Base-by-base conservation (phyloP, 2,113 vertebrate genomes). In the Hippocampus zosterae region DNA sequence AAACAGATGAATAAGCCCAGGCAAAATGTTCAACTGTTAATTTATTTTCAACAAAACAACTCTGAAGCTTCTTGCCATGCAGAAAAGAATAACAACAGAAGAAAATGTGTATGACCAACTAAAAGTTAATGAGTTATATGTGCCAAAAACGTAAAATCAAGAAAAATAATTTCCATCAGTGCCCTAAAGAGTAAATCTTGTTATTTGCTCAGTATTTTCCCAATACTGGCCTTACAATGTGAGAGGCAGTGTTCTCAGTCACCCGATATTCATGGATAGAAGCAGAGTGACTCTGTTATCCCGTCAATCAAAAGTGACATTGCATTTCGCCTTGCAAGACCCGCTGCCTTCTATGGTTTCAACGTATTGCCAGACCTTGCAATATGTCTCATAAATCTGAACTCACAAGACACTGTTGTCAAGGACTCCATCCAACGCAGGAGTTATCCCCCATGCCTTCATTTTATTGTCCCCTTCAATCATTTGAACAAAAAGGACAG, bases 381-480 rank as follows among this genome's bases (percentile, higher is more conserved):
- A 8, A 33, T 15, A 52, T 41, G 3, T 13, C 46, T 64, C 59
- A 53, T 70, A 50, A 70, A 68, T 57, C 41, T 64, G 10, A 62
- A 21, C 67, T 68, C 65, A 50, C 27, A 63, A 41, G 37, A 12
- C 18, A 40, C n/a, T 57, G 46, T 3, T 57, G 33, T 27, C 25
- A 33, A 70, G 29, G 48, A 52, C 37, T 64, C 64, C 21, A 57
- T 78, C 62, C 25, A 46, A 13, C 64, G 42, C 40, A 50, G 52
- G 25, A 56, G 61, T 44, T 23, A 65, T 18, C 25, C 46, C 23
- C 55, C 55, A 37, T 57, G 55, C n/a, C 12, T 27, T 57, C 55
- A 11, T 57, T 57, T 74, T 60, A 68, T 71, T 65, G 64, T 37
- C 37, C 21, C 53, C 37, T 76, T 60, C 55, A 64, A 65, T 27